Evolutionary conservation across 2,113 vertebrate genomes (phyloP).

Genomic region (Chlamydotis undulata): DNA sequence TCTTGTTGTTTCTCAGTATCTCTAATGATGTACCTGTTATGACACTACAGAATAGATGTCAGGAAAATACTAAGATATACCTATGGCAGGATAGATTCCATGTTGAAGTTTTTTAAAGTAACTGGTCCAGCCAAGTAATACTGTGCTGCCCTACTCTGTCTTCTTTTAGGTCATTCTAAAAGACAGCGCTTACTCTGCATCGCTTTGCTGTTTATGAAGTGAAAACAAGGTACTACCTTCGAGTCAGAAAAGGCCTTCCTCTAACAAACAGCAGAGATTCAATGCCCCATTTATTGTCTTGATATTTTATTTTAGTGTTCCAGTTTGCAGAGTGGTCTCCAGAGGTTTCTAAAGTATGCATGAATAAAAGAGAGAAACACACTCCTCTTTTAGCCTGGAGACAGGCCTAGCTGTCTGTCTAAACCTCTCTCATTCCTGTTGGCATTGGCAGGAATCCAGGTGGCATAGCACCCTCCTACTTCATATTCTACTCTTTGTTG

Average conservation of each 20-base stretch:
- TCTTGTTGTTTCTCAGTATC: neutral
- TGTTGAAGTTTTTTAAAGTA: neutral
- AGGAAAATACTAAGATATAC: neutral
- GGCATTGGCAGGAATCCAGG: neutral
- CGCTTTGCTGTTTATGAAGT: neutral
- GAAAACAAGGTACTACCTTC: neutral
- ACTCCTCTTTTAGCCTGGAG: neutral
- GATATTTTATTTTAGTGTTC: constrained; percentile 51
- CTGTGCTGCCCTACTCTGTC: neutral
- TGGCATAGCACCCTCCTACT: neutral
- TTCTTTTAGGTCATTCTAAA: neutral
- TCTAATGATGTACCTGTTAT: neutral
- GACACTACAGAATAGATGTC: neutral
- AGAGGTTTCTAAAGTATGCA: constrained; percentile 47
- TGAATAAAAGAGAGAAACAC: constrained; percentile 26
- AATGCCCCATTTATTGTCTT: constrained; percentile 40
- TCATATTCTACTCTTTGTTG: neutral
- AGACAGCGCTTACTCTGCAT: neutral
- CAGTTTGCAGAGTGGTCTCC: neutral
- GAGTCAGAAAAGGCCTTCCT: neutral
- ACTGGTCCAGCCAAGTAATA: neutral
- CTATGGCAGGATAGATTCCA: neutral
- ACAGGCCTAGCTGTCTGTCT: neutral
- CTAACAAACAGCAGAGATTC: neutral
- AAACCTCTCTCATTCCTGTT: neutral